Conservation (phyloP, 2,888 invertebrate genomes). For the Trichopoda pennipes region DNA sequence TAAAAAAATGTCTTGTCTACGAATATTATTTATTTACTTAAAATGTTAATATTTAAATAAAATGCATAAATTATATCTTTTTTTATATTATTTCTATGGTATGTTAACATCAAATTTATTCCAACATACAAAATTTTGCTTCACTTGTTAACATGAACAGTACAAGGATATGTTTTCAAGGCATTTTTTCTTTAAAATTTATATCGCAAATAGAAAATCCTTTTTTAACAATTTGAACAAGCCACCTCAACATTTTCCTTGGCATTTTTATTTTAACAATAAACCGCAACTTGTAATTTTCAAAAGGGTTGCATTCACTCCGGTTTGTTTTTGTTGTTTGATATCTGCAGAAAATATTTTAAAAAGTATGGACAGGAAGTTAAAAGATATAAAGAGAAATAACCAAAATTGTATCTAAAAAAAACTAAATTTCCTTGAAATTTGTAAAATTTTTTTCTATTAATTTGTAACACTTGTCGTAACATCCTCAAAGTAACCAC, state of each 20-base stretch:
- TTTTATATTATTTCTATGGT: no score
- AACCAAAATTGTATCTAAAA: not conserved
- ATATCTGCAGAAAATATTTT: no score
- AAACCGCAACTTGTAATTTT: not conserved
- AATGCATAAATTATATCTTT: no score
- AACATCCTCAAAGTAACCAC: slow-evolving; percentile 18
- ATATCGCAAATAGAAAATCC: not conserved
- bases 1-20: no score
- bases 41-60: no score
- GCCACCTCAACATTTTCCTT: not conserved
- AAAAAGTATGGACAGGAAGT: not conserved
- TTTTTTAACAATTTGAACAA: not conserved
- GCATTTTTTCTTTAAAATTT: not conserved
- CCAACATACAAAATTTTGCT: not conserved
- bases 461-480: not conserved
- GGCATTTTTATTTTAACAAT: not conserved
- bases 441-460: not conserved
- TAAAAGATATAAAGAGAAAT: not conserved
- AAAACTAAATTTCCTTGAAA: not conserved
- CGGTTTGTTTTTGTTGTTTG: not conserved
- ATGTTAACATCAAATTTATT: no score
- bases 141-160: not conserved
- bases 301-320: not conserved
- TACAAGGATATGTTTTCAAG: not conserved
- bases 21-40: no score